These are phyloP conservation scores for Osmoderma eremita DNA, from an alignment of 2,888 invertebrate genomes.

Conservation along the genomic window DNA sequence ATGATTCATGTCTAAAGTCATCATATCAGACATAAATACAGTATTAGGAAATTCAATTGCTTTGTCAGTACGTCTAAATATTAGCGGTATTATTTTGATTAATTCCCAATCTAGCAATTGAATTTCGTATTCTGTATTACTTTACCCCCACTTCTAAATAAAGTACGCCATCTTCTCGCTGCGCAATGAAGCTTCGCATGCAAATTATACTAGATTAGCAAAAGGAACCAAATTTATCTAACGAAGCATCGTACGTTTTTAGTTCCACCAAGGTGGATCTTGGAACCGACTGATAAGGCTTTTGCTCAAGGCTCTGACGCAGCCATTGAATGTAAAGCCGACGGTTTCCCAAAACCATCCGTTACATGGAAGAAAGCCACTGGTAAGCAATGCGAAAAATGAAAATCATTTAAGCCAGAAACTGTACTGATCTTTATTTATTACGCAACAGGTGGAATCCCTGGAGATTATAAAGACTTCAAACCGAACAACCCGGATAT, in stretches of 20 bases:
- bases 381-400: slow-evolving; percentile 68
- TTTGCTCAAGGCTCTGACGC: slow-evolving; percentile 95
- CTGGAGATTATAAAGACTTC: slow-evolving; percentile 93
- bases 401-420: slow-evolving; percentile 2
- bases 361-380: slow-evolving; percentile 96
- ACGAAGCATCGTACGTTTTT: slow-evolving; percentile 60
- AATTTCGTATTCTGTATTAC: not conserved
- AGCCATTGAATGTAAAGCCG: slow-evolving; percentile 94
- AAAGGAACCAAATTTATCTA: slow-evolving; percentile 4
- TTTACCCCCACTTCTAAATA: not conserved
- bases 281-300: slow-evolving; percentile 94
- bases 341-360: slow-evolving; percentile 93
- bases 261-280: slow-evolving; percentile 96
- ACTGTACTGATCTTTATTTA: not conserved
- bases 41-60: too few relatives aligned
- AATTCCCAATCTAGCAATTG: not conserved
- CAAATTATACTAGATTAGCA: not conserved
- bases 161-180: slow-evolving; percentile 8
- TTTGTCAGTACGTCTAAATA: too few relatives aligned
- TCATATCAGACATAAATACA: too few relatives aligned
- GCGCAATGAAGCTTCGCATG: slow-evolving; percentile 38
- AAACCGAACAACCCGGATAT: slow-evolving; percentile 91
- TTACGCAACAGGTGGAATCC: slow-evolving; percentile 76
- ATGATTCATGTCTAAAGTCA: too few relatives aligned
- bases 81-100: not conserved